These are phyloP conservation scores for Nomada hirtipes DNA, from an alignment of 2,888 invertebrate genomes.

Conservation along the genomic window DNA sequence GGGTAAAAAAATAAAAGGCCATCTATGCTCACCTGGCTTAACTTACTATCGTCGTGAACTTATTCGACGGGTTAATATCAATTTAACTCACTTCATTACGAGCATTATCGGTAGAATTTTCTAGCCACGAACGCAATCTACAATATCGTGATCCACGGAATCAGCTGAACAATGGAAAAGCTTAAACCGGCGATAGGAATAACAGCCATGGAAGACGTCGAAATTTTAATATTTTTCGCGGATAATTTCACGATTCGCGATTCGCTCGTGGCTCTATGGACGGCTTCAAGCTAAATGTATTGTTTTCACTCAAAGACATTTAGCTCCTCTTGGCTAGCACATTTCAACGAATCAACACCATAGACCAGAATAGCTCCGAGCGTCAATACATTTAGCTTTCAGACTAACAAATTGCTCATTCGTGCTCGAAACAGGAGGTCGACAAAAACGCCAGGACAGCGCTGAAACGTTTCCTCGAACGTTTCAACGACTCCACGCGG, in stretches of 20 bases:
- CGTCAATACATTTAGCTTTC: too few species aligned
- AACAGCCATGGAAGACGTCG: conserved; percentile 2
- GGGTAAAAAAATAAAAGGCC: conserved; percentile 54
- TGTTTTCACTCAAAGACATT: background rate
- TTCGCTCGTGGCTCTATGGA: conserved; percentile 39
- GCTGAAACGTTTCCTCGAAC: background rate
- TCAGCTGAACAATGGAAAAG: background rate
- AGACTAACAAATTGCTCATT: too few species aligned
- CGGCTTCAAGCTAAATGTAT: conserved; percentile 17
- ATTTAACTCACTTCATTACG: background rate
- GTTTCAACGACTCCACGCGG: background rate
- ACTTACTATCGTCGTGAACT: conserved; percentile 42
- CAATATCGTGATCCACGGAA: background rate
- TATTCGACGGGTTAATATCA: conserved; percentile 27
- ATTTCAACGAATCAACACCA: too few species aligned
- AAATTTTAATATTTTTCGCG: background rate
- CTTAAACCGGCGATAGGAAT: conserved; percentile 18
- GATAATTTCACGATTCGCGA: conserved; percentile 43
- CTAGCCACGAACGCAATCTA: background rate
- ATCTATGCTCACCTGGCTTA: conserved; percentile 38
- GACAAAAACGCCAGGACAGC: too few species aligned
- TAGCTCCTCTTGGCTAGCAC: too few species aligned
- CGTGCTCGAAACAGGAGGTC: too few species aligned
- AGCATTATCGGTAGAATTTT: background rate
- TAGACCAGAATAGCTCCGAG: too few species aligned